phyloP scores from a whole-genome alignment of 2,888 invertebrate genomes.

The Ectropis crepuscularia region DNA sequence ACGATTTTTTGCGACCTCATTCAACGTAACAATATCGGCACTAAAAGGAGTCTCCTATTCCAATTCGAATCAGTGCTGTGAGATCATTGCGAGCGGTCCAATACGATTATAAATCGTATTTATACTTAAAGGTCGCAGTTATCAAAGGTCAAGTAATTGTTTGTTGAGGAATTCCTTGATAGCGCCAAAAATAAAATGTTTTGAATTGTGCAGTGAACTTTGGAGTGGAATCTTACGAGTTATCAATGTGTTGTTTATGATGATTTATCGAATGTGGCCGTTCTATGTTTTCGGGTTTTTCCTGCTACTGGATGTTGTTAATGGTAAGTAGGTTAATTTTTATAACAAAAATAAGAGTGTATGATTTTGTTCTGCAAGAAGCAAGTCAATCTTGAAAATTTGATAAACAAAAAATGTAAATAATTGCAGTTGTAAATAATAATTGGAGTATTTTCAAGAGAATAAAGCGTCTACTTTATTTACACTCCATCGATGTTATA shows the following conservation, averaged over 20 bases:
- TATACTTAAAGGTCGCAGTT: constrained; percentile 3
- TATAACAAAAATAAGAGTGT: neutral
- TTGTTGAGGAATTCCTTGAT: neutral
- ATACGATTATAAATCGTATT: constrained; percentile 4
- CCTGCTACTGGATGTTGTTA: constrained; percentile 3
- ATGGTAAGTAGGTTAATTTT: constrained; percentile 11
- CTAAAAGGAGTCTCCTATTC: constrained; percentile 5
- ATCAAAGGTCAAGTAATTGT: constrained; percentile 4
- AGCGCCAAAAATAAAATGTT: constrained; percentile 1
- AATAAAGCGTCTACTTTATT: too few relatives aligned
- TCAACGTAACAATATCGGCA: constrained; percentile 16
- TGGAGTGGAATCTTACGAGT: constrained; percentile 2
- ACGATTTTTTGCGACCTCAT: constrained; percentile 16
- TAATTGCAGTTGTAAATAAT: too few relatives aligned
- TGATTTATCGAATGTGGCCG: constrained; percentile 18
- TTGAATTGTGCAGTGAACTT: neutral
- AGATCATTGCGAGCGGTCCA: constrained; percentile 4
- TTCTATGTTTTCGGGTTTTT: constrained; percentile 11
- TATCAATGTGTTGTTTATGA: constrained; percentile 15
- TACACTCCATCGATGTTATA: too few relatives aligned
- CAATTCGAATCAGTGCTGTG: constrained; percentile 15
- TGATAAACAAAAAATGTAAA: neutral
- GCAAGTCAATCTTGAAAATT: too few relatives aligned
- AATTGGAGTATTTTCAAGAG: too few relatives aligned
- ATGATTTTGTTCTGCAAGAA: too few relatives aligned